phyloP scores from a whole-genome alignment of 2,888 invertebrate genomes.

The Drosophila algonquin region DNA sequence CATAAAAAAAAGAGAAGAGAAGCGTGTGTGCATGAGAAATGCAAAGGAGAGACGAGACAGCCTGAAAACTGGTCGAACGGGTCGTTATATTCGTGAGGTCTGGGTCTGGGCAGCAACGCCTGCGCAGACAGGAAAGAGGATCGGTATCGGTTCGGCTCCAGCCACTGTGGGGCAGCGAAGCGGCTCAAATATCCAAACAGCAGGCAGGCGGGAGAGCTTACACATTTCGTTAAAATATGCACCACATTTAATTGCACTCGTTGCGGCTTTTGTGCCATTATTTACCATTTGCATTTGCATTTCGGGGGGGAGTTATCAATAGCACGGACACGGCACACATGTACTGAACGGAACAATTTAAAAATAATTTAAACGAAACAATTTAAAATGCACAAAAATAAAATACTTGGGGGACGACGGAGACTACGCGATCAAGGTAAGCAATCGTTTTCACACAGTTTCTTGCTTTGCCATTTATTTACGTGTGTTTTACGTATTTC shows the following conservation, averaged over 20 bases:
- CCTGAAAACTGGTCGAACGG: slow-evolving; percentile 80
- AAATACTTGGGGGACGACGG: slow-evolving; percentile 17
- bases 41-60: slow-evolving; percentile 59
- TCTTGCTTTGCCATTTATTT: too few relatives aligned
- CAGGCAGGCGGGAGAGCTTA: slow-evolving; percentile 22
- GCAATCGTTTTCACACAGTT: too few relatives aligned
- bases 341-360: slow-evolving; percentile 41
- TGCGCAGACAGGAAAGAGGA: slow-evolving; percentile 51
- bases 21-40: slow-evolving; percentile 68
- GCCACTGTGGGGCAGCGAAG: slow-evolving; percentile 24
- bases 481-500: too few relatives aligned
- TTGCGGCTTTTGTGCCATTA: slow-evolving; percentile 47
- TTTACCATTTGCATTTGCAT: slow-evolving; percentile 68
- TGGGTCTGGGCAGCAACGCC: slow-evolving; percentile 31
- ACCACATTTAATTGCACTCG: slow-evolving; percentile 54
- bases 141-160: slow-evolving; percentile 18
- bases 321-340: slow-evolving; percentile 42
- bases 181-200: neutral
- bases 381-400: slow-evolving; percentile 55
- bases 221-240: slow-evolving; percentile 31
- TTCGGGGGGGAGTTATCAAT: slow-evolving; percentile 41
- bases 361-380: slow-evolving; percentile 50
- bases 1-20: slow-evolving; percentile 6
- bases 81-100: slow-evolving; percentile 61
- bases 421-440: slow-evolving; percentile 10